A percentile compares a stretch with the other conserved stretches of the same genome.
Conservation (phyloP, 2,113 vertebrate species). For the Corythoichthys haematopterus region DNA sequence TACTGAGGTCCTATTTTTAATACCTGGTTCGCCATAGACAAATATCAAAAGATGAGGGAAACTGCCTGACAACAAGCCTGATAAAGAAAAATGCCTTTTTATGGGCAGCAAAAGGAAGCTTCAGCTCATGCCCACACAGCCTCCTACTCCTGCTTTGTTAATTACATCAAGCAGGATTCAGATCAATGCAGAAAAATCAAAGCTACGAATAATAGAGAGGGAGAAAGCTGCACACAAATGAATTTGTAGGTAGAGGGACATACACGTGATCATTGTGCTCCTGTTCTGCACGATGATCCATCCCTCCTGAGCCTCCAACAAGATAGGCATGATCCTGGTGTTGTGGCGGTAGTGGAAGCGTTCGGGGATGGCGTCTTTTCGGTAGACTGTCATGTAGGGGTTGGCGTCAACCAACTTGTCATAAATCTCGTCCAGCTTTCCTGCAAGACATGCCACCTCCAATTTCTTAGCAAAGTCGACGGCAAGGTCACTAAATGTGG, state of each 20-base stretch:
- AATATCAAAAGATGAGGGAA: background rate
- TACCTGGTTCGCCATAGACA: background rate
- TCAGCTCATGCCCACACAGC: background rate
- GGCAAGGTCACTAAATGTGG: no score
- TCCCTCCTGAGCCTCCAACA: slow-evolving; percentile 82
- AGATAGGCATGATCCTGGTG: slow-evolving; percentile 80
- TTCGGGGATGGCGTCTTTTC: slow-evolving; percentile 80
- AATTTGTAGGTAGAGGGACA: slow-evolving; percentile 46
- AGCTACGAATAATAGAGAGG: background rate
- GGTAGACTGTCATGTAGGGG: slow-evolving; percentile 83
- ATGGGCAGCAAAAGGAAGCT: background rate
- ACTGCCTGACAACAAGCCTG: background rate
- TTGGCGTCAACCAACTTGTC: slow-evolving; percentile 73
- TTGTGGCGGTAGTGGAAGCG: slow-evolving; percentile 82
- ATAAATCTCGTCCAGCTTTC: slow-evolving; percentile 81
- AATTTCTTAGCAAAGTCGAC: background rate
- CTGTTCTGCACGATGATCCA: slow-evolving; percentile 83
- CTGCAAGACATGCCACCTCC: slow-evolving; percentile 53
- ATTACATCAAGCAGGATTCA: slow-evolving; percentile 17
- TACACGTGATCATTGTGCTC: slow-evolving; percentile 73
- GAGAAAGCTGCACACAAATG: background rate
- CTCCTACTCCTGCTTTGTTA: slow-evolving; percentile 18
- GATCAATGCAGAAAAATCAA: background rate
- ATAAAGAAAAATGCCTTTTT: background rate
- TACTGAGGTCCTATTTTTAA: background rate